phyloP scores from a whole-genome alignment of 2,888 invertebrate species.

The Eupeodes latifasciatus region DNA sequence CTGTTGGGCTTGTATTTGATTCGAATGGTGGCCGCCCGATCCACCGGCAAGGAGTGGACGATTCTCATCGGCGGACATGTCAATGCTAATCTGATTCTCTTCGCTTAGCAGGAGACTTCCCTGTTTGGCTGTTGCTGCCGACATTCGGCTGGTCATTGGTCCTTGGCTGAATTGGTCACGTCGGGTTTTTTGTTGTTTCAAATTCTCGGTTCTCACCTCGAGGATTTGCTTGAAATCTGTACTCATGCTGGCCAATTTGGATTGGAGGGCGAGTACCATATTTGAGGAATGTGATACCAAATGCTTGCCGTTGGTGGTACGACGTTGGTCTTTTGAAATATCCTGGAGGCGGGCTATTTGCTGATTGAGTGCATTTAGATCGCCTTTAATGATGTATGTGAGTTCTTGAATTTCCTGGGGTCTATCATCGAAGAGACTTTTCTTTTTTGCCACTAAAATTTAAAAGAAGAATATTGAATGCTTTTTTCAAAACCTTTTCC shows the following conservation, averaged over 20 bases:
- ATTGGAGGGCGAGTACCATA: conserved; percentile 95
- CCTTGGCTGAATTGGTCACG: conserved; percentile 92
- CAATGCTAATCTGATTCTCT: conserved; percentile 92
- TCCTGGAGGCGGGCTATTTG: conserved; percentile 97
- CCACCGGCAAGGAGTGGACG: conserved; percentile 84
- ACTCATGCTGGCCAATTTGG: conserved; percentile 98
- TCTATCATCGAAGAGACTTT: conserved; percentile 98
- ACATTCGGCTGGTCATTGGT: conserved; percentile 85
- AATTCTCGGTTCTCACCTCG: conserved; percentile 98
- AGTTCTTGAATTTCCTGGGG: conserved; percentile 98
- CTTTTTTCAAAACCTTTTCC: no score
- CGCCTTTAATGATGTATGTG: conserved; percentile 98
- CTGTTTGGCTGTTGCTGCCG: conserved; percentile 86
- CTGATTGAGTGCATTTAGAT: conserved; percentile 96
- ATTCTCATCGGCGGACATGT: conserved; percentile 88
- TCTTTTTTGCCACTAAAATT: conserved; percentile 95
- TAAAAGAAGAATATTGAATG: neutral
- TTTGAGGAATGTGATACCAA: conserved; percentile 96
- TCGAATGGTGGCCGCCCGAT: conserved; percentile 78
- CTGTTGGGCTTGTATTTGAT: conserved; percentile 84
- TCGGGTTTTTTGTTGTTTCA: conserved; percentile 96
- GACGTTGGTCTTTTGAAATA: conserved; percentile 90
- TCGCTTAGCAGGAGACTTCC: conserved; percentile 84
- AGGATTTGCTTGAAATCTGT: conserved; percentile 98
- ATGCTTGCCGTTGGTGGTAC: conserved; percentile 88